phyloP scores from a whole-genome alignment of 2,888 invertebrate genomes.

The Dusona sp. region DNA sequence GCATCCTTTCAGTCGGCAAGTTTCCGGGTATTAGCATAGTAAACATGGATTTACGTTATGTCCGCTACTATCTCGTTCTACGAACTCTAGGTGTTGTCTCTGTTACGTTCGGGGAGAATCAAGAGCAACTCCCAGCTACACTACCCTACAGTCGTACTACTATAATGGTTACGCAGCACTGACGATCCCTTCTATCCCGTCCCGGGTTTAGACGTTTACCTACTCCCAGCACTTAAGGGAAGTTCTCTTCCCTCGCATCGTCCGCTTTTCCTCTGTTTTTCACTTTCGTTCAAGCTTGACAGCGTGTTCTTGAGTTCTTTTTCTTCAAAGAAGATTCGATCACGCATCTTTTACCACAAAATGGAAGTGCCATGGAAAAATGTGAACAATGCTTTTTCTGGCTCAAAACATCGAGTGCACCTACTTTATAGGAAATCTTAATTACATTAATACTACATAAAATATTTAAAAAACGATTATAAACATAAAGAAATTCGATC shows the following conservation, averaged over 20 bases:
- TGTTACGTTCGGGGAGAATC: slow-evolving; percentile 49
- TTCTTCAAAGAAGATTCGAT: slow-evolving; percentile 33
- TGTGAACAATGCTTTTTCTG: background rate
- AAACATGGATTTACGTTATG: slow-evolving; percentile 83
- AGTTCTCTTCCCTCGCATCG: slow-evolving; percentile 51
- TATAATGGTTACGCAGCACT: slow-evolving; percentile 36
- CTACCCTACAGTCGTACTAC: background rate
- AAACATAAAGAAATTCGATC: background rate
- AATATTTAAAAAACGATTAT: background rate
- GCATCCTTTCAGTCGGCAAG: slow-evolving; percentile 80
- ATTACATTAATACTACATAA: background rate
- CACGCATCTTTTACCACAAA: background rate
- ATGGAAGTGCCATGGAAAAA: background rate
- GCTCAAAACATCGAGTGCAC: background rate
- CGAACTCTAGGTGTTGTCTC: slow-evolving; percentile 54
- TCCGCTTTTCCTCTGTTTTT: slow-evolving; percentile 14
- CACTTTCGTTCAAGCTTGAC: slow-evolving; percentile 21
- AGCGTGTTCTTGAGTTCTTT: slow-evolving; percentile 12
- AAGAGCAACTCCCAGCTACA: slow-evolving; percentile 17
- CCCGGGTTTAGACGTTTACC: slow-evolving; percentile 75
- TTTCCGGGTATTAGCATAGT: slow-evolving; percentile 82
- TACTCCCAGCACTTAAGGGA: slow-evolving; percentile 75
- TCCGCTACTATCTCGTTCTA: slow-evolving; percentile 69
- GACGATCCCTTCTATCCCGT: slow-evolving; percentile 43
- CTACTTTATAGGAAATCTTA: background rate